Evolutionary conservation across 2,888 invertebrate genomes (phyloP), one percentile per base, ranked within the genome.

Genomic region (Ethmia dodecea): DNA sequence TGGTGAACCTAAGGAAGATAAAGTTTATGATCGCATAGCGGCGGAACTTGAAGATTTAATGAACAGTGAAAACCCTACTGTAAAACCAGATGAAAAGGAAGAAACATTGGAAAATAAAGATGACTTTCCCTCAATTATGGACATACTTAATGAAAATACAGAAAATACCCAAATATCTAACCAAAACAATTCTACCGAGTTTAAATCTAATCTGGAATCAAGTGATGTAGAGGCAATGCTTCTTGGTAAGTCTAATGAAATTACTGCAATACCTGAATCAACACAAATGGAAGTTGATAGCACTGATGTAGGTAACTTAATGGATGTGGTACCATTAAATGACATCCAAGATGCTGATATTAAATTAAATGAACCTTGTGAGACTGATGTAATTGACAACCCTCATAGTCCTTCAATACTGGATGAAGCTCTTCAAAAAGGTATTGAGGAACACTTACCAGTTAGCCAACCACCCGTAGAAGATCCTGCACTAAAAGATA

Each of bases 221-320:
- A 80, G 66, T 51, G 86, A 86, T 69, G 83, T 84, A 6, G 86
- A 86, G 60, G 81, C 84, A 4, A 86, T 84, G 72, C 68, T 86
- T 9, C 60, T 83, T 20, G 84, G 81, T 8, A 78, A 81, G 33
- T 15, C 64, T 24, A 60, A 59, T 43, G 35, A 49, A 5, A 35
- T 37, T 9, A 48, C 42, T 35, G 62, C 65, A 45, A 40, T 52
- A 15, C 30, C 48, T 13, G 58, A 57, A 40, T 28, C 61, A 5
- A 51, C 52, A 15, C 47, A 64, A 0, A 75, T 79, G 73, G 76
- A 78, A 13, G 68, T 75, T 37, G 79, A 77, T 28, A 69, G 45
- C 33, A 30, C 63, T 18, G 64, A n/a, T 1, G 9, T n/a, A 33
- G 58, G 65, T 40, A 50, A 69, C 37, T 64, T 68, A 26, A 65